phyloP scores from a whole-genome alignment of 2,888 invertebrate species.

The Merodon equestris region DNA sequence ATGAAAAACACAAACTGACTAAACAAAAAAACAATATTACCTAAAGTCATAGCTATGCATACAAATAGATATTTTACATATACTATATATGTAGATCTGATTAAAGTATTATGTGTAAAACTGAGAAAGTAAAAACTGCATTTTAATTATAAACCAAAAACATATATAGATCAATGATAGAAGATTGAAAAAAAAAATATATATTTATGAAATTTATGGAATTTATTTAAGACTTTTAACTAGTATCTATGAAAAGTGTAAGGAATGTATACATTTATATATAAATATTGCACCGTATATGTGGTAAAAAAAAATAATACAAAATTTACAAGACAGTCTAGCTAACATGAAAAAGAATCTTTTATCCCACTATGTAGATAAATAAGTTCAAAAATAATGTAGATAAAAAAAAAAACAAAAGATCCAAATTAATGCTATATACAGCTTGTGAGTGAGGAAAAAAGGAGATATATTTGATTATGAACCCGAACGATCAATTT shows the following conservation, averaged over 20 bases:
- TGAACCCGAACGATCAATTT: constrained; percentile 38
- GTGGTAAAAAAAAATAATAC: constrained; percentile 33
- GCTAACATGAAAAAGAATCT: constrained; percentile 9
- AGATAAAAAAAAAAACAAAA: constrained; percentile 46
- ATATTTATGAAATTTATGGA: constrained; percentile 55
- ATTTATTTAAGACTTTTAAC: constrained; percentile 65
- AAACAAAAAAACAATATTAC: constrained; percentile 14
- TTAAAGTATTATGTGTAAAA: constrained; percentile 57
- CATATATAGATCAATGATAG: too few species aligned
- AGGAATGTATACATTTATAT: constrained; percentile 54
- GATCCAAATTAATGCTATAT: constrained; percentile 49
- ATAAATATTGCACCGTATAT: constrained; percentile 50
- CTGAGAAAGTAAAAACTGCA: constrained; percentile 39
- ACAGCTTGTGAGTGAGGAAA: constrained; percentile 30
- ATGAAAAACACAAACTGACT: constrained; percentile 34
- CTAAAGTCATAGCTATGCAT: too few species aligned
- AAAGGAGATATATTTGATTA: constrained; percentile 37
- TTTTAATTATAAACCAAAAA: constrained; percentile 22
- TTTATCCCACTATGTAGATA: constrained; percentile 22
- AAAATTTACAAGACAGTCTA: too few species aligned
- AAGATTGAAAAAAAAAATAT: constrained; percentile 3
- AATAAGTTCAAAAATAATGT: constrained; percentile 21
- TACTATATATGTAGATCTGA: neutral
- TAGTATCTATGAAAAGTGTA: constrained; percentile 32
- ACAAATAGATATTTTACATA: constrained; percentile 21